Percentiles rank a stretch among this genome's conserved stretches.
Evolutionary conservation across 2,113 vertebrate species (phyloP).

Genomic region (Stigmatopora argus): DNA sequence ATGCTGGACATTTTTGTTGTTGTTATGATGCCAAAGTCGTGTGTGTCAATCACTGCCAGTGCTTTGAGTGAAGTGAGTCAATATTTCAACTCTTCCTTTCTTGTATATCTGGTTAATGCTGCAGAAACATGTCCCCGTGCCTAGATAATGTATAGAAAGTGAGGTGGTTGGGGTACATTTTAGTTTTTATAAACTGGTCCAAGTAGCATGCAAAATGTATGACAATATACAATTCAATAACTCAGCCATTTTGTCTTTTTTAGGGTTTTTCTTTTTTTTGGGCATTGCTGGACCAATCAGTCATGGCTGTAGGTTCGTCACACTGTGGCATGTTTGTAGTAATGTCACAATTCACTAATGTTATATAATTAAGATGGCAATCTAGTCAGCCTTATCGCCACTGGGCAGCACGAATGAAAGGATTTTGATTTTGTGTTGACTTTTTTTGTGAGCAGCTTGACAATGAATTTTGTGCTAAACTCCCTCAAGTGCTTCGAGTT

Average conservation of each 20-base stretch:
- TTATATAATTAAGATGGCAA: neutral
- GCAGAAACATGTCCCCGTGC: conserved; percentile 12
- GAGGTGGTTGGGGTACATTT: neutral
- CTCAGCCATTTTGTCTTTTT: neutral
- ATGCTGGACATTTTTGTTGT: conserved; percentile 65
- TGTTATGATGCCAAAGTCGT: conserved; percentile 54
- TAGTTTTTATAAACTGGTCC: neutral
- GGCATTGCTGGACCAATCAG: neutral
- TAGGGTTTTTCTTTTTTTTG: neutral
- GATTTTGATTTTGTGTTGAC: neutral
- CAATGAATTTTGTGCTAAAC: conserved; percentile 8
- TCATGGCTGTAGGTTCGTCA: neutral
- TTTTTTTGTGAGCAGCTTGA: conserved; percentile 19
- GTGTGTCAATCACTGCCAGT: conserved; percentile 16
- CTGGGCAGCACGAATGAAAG: conserved; percentile 11
- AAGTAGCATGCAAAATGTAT: neutral
- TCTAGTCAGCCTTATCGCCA: conserved; percentile 4
- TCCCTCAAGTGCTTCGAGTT: conserved; percentile 40
- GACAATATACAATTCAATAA: neutral
- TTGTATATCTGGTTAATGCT: conserved; percentile 16
- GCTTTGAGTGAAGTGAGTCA: conserved; percentile 13
- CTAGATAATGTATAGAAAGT: conserved; percentile 1
- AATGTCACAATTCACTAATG: neutral
- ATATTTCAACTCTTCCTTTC: conserved; percentile 3
- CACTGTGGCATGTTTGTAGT: conserved; percentile 1